These are phyloP conservation scores for Creontiades dilutus DNA, from an alignment of 2,888 invertebrate species.

Conservation along the genomic window DNA sequence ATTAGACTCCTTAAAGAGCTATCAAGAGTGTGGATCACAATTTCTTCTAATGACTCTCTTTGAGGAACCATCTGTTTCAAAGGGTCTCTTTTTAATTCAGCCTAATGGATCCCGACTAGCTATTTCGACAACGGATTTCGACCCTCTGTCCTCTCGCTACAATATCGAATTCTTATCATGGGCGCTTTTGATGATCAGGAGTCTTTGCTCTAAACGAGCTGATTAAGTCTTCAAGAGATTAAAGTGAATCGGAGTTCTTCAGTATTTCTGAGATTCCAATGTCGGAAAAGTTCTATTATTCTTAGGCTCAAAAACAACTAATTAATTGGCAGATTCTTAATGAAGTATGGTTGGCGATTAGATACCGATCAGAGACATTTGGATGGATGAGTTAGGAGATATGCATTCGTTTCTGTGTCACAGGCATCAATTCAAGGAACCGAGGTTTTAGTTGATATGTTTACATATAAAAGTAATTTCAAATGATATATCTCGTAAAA, in stretches of 20 bases:
- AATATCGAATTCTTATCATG: constrained; percentile 19
- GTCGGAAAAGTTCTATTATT: background rate
- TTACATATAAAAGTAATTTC: too few relatives aligned
- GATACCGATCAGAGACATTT: too few relatives aligned
- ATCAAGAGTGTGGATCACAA: constrained; percentile 39
- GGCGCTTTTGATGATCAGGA: constrained; percentile 8
- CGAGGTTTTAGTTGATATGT: too few relatives aligned
- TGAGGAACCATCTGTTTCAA: constrained; percentile 22
- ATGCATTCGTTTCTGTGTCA: too few relatives aligned
- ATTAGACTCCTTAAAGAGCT: constrained; percentile 32
- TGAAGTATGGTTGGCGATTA: too few relatives aligned
- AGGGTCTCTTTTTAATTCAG: constrained; percentile 25
- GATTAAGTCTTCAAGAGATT: constrained; percentile 7
- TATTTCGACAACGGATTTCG: constrained; percentile 16
- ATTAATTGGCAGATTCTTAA: background rate
- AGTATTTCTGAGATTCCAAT: background rate
- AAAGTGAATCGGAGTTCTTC: background rate
- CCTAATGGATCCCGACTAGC: constrained; percentile 21
- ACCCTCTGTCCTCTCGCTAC: background rate
- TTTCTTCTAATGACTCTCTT: constrained; percentile 39
- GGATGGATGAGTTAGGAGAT: too few relatives aligned
- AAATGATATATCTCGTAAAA: too few relatives aligned
- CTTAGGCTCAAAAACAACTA: background rate
- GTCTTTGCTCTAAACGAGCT: background rate
- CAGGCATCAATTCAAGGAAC: too few relatives aligned